These are phyloP conservation scores for Xestobium rufovillosum DNA, from an alignment of 2,888 invertebrate genomes.

Conservation along the genomic window DNA sequence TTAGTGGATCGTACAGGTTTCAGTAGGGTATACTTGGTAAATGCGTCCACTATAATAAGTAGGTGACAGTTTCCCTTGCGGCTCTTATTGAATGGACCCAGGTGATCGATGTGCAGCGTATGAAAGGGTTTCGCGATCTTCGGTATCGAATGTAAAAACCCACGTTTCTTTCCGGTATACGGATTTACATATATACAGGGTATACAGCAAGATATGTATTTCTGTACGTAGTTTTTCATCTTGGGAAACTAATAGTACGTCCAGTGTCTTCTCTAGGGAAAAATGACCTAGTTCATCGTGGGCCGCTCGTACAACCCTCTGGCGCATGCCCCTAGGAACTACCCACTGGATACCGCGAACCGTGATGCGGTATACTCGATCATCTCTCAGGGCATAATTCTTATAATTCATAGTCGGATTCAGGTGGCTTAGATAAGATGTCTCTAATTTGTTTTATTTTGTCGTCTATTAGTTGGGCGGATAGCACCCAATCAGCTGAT, in stretches of 20 bases:
- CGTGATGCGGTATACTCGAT: conserved; percentile 9
- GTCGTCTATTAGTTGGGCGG: conserved; percentile 4
- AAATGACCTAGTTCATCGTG: conserved; percentile 17
- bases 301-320: conserved; percentile 9
- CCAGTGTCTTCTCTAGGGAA: conserved; percentile 14
- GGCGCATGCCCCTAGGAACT: conserved; percentile 15
- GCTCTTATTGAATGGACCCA: too few relatives aligned
- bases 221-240: too few relatives aligned
- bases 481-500: conserved; percentile 6
- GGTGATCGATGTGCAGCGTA: too few relatives aligned
- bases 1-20: conserved; percentile 30
- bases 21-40: conserved; percentile 34
- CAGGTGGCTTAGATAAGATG: neutral
- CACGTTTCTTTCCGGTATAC: too few relatives aligned
- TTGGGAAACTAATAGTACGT: too few relatives aligned
- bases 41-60: conserved; percentile 33
- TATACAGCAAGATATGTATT: too few relatives aligned
- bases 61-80: conserved; percentile 30
- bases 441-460: conserved; percentile 3
- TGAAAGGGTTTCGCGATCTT: too few relatives aligned
- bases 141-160: too few relatives aligned
- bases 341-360: conserved; percentile 11
- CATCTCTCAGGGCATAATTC: conserved; percentile 7
- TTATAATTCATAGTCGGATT: conserved; percentile 7
- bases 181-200: too few relatives aligned